Base-by-base conservation (phyloP, 2,888 invertebrate genomes). In the Agriopis aurantiaria region DNA sequence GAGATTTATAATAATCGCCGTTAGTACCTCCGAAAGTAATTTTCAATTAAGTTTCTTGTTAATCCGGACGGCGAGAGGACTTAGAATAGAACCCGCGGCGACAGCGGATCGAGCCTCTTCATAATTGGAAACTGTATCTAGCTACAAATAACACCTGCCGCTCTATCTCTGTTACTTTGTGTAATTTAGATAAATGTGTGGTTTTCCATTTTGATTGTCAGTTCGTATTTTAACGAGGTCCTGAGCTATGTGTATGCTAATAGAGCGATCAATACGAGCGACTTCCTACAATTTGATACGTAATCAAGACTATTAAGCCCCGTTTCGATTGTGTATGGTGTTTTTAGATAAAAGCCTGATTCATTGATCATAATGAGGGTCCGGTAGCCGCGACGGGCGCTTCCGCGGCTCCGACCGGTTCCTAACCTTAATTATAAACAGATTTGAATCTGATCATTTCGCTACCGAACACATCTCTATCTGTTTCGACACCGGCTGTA, bases 321-420 rank as follows among this genome's bases (percentile, higher is more conserved):
- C 83, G 82, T 85, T 84, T 85, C 80, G 78, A 82, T 81, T 83
- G 82, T 83, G 82, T 79, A 78, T 80, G 82, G 84, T 68, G 83
- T 87, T 86, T 87, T 84, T 82, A 83, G 84, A 88, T 87, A 88
- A 91, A 92, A 88, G 89, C 83, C 85, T 90, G 88, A 92, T 91
- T 92, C 91, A 93, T 93, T 91, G 89, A 91, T 90, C 86, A 88
- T 92, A 92, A 93, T 90, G 91, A 92, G 85, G 85, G 87, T 87
- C 76, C 80, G 81, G 80, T 79, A 83, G 79, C 80, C 75, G 81
- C 85, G 87, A 33, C 55, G 55, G 85, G 86, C 82, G 86, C 89
- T 88, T 88, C 89, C 86, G 86, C 89, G 83, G 84, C 88, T 85
- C 85, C 82, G 83, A 94, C 93, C 91, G 91, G 93, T 93, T 85